Base-by-base conservation (phyloP, 2,888 invertebrate genomes). In the Plagiodera versicolora region DNA sequence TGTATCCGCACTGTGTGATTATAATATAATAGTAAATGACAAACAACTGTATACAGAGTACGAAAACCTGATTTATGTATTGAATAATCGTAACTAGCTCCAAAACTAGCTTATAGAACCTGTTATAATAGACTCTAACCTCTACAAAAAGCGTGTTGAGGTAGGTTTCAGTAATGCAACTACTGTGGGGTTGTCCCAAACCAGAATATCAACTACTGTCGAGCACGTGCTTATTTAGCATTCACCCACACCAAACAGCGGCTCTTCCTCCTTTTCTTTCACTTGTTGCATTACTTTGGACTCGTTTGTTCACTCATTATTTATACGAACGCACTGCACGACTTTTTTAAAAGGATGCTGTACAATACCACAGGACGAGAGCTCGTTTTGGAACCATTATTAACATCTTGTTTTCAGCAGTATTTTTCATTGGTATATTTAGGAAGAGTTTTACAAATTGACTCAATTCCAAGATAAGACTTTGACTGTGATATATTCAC, bases 151-250 rank as follows among this genome's bases (percentile, higher is more conserved):
- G 70, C 64, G 63, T 67, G 73, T 75, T 75, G 73, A 74, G 75
- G 75, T 75, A 75, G 75, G 75, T 73, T 74, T 70, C 72, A 74
- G 74, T 74, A 74, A 71, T 70, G 69, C 69, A 70, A 69, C 70
- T 70, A 68, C 72, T 72, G 68, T 72, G 70, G 71, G 73, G 74
- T 73, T 74, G 72, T 72, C 72, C 72, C 70, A 71, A 74, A 75
- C 74, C 74, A 72, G 74, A 75, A 74, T 74, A 71, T 72, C 75
- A 71, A 72, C 70, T 71, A 67, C 39, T 39, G 11, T 6, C 14
- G 39, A 39, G 39, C 65, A 69, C 69, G 72, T 65, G 68, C 39
- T 39, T 14, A 39, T 39, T 39, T 39, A 39, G 39, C 39, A 39
- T 64, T 68, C 71, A 71, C 71, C 72, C 71, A 73, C 72, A 72